A percentile compares a stretch with the other conserved stretches of the same genome.
Conservation (phyloP, 1,140 invertebrate species). For the Tachypleus tridentatus region DNA sequence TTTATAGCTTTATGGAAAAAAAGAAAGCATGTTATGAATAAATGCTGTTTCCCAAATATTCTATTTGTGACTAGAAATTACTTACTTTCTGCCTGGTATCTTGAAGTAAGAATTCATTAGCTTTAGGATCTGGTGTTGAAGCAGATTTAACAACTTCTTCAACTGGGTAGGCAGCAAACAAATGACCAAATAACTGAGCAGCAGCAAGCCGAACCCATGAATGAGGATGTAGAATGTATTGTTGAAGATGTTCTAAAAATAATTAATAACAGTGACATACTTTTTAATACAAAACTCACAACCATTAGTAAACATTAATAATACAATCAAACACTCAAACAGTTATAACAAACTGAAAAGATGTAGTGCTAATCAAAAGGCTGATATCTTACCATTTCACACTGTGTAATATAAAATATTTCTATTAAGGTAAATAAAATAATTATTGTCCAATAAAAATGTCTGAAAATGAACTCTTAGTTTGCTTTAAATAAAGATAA, state of each 20-base stretch:
- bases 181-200: slow-evolving; percentile 55
- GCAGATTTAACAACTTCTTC: slow-evolving; percentile 40
- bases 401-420: too few relatives aligned
- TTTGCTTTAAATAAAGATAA: too few relatives aligned
- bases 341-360: too few relatives aligned
- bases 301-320: too few relatives aligned
- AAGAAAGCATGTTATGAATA: not conserved
- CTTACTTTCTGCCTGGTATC: slow-evolving; percentile 23
- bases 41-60: not conserved
- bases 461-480: too few relatives aligned
- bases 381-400: too few relatives aligned
- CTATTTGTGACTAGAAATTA: not conserved
- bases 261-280: not conserved
- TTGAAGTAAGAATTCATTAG: slow-evolving; percentile 1
- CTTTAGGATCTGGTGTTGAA: slow-evolving; percentile 5
- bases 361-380: too few relatives aligned
- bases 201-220: slow-evolving; percentile 60
- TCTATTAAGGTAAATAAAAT: too few relatives aligned
- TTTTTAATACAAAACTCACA: too few relatives aligned
- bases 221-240: slow-evolving; percentile 46
- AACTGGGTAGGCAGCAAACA: slow-evolving; percentile 49
- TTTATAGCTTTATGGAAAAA: not conserved
- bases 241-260: slow-evolving; percentile 6
- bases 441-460: too few relatives aligned
- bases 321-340: too few relatives aligned